Evolutionary conservation across 2,888 invertebrate species (phyloP).

Genomic region (Dysmachus trigonus): DNA sequence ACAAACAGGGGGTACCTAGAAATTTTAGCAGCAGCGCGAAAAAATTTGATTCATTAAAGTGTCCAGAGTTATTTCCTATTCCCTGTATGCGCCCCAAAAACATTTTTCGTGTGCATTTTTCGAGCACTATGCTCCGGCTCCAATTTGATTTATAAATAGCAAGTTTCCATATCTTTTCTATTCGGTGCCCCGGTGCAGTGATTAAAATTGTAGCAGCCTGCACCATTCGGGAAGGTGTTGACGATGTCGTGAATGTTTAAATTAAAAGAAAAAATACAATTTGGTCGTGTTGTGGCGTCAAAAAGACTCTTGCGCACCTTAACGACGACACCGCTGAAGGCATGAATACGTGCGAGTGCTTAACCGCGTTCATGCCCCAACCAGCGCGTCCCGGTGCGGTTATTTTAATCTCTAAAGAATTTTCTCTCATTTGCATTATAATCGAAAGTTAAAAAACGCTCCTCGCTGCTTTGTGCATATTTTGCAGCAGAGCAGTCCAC

Average conservation of each 20-base stretch:
- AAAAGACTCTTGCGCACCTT: background rate
- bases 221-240: background rate
- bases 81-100: background rate
- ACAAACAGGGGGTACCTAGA: background rate
- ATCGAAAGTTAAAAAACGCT: background rate
- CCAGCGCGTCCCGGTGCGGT: background rate
- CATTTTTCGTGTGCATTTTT: no score
- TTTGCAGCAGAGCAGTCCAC: background rate
- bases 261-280: background rate
- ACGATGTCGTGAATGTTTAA: background rate
- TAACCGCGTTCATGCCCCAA: background rate
- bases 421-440: background rate
- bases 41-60: background rate
- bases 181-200: background rate
- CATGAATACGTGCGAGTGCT: background rate
- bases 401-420: background rate
- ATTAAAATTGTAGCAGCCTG: background rate
- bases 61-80: background rate
- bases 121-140: background rate
- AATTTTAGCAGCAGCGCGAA: background rate
- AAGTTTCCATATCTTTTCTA: background rate
- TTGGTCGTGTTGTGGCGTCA: background rate
- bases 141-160: background rate
- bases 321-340: background rate
- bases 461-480: background rate